Conservation (phyloP, 1,140 invertebrate species). For the Hypothenemus hampei region DNA sequence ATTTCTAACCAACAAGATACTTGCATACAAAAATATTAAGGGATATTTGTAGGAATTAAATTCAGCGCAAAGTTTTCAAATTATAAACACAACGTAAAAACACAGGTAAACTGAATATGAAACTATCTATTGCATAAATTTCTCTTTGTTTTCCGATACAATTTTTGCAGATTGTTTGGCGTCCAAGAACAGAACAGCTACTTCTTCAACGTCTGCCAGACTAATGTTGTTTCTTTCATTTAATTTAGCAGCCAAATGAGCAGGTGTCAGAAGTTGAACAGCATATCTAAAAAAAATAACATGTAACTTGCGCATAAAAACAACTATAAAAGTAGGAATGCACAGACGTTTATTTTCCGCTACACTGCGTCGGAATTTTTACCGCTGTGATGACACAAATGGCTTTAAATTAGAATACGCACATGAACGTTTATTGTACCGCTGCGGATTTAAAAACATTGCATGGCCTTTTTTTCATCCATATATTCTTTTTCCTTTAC, state of each 20-base stretch:
- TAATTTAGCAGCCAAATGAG: conserved; percentile 80
- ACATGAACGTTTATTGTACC: too few relatives aligned
- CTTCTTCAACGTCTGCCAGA: conserved; percentile 79
- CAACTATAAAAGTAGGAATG: too few relatives aligned
- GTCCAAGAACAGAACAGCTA: conserved; percentile 84
- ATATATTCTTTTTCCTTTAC: too few relatives aligned
- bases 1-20: too few relatives aligned
- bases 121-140: conserved; percentile 89
- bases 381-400: too few relatives aligned
- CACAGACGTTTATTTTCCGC: too few relatives aligned
- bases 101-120: not conserved
- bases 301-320: too few relatives aligned
- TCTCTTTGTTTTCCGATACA: conserved; percentile 81
- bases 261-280: conserved; percentile 90
- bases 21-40: too few relatives aligned
- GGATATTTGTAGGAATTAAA: not conserved
- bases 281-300: conserved; percentile 63
- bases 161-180: conserved; percentile 94
- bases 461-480: too few relatives aligned
- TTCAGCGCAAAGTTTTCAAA: not conserved
- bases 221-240: conserved; percentile 80
- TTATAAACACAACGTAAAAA: not conserved
- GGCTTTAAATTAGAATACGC: too few relatives aligned
- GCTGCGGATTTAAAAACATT: too few relatives aligned
- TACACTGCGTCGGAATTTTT: too few relatives aligned